A percentile compares a stretch with the other conserved stretches of the same genome.
phyloP scores from a whole-genome alignment of 2,113 vertebrate genomes.

The Anseranas semipalmata region DNA sequence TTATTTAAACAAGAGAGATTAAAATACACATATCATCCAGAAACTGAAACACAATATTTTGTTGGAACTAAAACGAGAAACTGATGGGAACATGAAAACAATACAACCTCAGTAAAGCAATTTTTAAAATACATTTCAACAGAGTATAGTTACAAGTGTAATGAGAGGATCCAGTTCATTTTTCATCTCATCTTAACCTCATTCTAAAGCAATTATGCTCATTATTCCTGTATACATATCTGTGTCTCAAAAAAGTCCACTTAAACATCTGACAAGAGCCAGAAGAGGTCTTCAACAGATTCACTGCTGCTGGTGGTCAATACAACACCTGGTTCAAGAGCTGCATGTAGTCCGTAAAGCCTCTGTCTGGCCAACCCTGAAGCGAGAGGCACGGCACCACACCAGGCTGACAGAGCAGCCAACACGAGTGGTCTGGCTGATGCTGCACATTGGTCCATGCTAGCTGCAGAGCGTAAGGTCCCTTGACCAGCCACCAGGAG shows the following conservation, averaged over 20 bases:
- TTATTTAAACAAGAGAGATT: not conserved
- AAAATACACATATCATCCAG: not conserved
- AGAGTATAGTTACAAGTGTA: not conserved
- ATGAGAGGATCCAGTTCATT: not conserved
- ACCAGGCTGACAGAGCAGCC: accelerated
- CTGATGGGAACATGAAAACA: not conserved
- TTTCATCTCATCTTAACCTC: not conserved
- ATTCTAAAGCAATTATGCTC: not conserved
- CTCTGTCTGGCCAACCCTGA: not conserved
- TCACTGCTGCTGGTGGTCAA: not conserved
- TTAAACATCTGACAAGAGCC: not conserved
- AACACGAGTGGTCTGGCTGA: accelerated
- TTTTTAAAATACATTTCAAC: not conserved
- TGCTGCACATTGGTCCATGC: accelerated
- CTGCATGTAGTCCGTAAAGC: accelerated
- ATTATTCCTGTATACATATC: not conserved
- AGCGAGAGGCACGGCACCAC: not conserved
- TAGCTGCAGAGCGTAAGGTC: not conserved
- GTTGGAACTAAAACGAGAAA: not conserved
- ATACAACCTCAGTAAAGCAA: not conserved
- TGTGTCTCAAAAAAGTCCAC: not conserved
- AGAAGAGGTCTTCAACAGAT: not conserved
- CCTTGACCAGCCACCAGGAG: not conserved
- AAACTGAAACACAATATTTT: not conserved
- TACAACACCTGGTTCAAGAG: not conserved